A percentile compares a stretch with the other conserved stretches of the same genome.
phyloP scores from a whole-genome alignment of 2,797 vertebrate genomes.

The Buphagus erythrorhynchus region DNA sequence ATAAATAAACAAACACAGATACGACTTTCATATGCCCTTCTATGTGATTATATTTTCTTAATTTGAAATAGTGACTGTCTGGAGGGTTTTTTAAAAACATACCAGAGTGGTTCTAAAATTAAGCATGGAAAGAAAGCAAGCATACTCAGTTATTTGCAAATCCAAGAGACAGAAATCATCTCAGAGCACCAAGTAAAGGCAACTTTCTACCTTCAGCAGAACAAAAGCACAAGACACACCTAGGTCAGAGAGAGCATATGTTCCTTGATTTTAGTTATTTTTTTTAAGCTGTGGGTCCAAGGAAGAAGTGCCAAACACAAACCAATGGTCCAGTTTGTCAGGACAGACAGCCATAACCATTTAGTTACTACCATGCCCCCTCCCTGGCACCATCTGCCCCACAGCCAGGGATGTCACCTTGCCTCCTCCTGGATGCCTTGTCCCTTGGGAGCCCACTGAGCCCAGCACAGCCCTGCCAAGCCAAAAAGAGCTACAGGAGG shows the following conservation, averaged over 20 bases:
- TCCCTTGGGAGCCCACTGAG: fast-evolving
- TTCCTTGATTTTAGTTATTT: not conserved
- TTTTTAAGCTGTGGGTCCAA: not conserved
- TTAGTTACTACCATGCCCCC: not conserved
- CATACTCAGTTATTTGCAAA: not conserved
- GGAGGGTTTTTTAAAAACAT: constrained; percentile 3
- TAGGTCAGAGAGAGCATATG: not conserved
- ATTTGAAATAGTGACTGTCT: constrained; percentile 39
- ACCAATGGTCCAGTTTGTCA: not conserved
- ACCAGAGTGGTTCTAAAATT: constrained; percentile 13
- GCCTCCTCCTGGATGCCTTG: not conserved
- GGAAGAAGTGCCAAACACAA: not conserved
- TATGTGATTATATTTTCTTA: constrained; percentile 12
- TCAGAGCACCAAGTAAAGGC: not conserved
- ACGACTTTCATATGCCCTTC: constrained; percentile 43
- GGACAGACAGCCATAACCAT: not conserved
- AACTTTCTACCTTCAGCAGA: not conserved
- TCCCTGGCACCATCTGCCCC: not conserved
- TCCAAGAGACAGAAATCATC: not conserved
- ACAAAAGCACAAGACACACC: not conserved
- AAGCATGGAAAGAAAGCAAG: not conserved
- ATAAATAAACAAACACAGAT: constrained; percentile 29
- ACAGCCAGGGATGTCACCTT: not conserved
- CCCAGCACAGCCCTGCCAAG: not conserved
- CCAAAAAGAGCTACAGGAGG: not conserved